Base-by-base conservation (phyloP, 2,888 invertebrate genomes). In the Dicranocentrus wangi region DNA sequence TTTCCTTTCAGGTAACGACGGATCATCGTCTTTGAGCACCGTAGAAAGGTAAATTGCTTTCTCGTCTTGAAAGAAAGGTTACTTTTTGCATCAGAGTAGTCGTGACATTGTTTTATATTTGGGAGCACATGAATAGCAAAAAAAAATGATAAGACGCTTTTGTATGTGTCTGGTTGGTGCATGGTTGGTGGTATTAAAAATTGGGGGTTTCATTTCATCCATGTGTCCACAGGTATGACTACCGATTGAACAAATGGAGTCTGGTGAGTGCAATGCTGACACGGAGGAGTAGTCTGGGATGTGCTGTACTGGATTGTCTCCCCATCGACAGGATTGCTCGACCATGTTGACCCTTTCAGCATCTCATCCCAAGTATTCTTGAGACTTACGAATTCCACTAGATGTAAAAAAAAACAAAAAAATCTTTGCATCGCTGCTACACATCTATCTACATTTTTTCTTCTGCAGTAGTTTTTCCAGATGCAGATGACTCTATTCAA, bases 201-300 rank as follows among this genome's bases (percentile, higher is more conserved):
- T n/a, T n/a, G n/a, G n/a, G n/a, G n/a, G n/a, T n/a, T n/a, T 43
- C 21, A 19, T 65, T 19, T 27, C 7, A 21, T 27, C 47, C 7
- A 8, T 21, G 25, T 69, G 2, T 19, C 17, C 28, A 39, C 43
- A 83, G 91, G 83, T 93, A 92, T 87, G 93, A 93, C 87, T 91
- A 91, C 1, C 90, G 91, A 58, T 88, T 90, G 27, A 93, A 93
- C 87, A 92, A 92, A 88, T 93, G 93, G 93, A 89, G 90, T 23
- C 89, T 92, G 69, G 91, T 93, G n/a, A 91, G 91, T 65, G 90
- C 92, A 5, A 93, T 93, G 93, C 90, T 91, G 3, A 90, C 91
- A 3, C 88, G 93, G 69, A 89, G 93, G 81, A 92, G 92, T 88
- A 92, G 92, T 0, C 91, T 93, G 10, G 93, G 93, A 28, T 93